Conservation (phyloP, 2,888 invertebrate genomes). For the Chesias legatella region DNA sequence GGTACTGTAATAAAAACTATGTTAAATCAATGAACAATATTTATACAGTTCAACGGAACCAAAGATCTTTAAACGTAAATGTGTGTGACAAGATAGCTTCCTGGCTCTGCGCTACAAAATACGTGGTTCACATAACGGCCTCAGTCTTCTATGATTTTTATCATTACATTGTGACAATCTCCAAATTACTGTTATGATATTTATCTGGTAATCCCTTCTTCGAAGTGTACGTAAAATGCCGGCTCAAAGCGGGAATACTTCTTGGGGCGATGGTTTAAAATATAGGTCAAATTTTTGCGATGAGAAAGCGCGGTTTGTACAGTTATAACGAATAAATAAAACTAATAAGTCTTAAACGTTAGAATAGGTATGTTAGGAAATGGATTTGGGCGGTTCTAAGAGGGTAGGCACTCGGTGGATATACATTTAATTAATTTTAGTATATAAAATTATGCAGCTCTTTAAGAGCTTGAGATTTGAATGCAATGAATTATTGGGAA, state of each 20-base stretch:
- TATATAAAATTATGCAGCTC: too few relatives aligned
- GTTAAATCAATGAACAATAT: too few relatives aligned
- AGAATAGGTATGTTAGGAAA: constrained; percentile 65
- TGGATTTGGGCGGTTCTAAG: constrained; percentile 43
- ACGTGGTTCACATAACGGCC: too few relatives aligned
- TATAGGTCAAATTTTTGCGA: constrained; percentile 71
- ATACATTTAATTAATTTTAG: constrained; percentile 2
- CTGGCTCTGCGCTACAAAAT: too few relatives aligned
- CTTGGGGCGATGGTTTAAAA: constrained; percentile 43
- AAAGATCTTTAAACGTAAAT: too few relatives aligned
- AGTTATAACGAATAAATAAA: constrained; percentile 63
- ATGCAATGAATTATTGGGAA: too few relatives aligned
- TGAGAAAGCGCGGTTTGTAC: constrained; percentile 75
- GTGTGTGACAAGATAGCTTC: too few relatives aligned
- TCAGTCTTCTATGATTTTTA: neutral
- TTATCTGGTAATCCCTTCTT: constrained; percentile 67
- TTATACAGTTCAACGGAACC: too few relatives aligned
- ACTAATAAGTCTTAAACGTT: constrained; percentile 62
- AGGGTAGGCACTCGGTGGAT: constrained; percentile 49
- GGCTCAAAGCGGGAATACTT: constrained; percentile 60
- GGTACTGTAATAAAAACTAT: too few relatives aligned
- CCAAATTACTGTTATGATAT: constrained; percentile 6
- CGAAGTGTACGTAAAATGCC: constrained; percentile 70
- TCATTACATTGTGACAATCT: constrained; percentile 11
- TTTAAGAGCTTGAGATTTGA: too few relatives aligned